These are phyloP conservation scores for Craterocephalus amniculus DNA, from an alignment of 2,797 vertebrate species.

Conservation along the genomic window DNA sequence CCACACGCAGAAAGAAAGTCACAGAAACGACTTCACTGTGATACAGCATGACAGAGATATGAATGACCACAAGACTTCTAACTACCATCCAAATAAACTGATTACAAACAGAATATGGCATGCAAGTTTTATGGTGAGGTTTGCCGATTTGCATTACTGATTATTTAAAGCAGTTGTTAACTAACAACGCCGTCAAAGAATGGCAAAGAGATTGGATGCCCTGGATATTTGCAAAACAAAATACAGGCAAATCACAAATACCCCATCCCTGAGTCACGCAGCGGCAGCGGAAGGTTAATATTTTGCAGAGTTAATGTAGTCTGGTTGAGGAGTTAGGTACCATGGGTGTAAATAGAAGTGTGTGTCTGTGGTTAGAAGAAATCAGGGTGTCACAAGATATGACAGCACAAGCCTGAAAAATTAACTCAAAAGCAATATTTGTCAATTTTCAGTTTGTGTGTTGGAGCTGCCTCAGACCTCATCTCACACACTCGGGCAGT, in stretches of 20 bases:
- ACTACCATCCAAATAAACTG: background rate
- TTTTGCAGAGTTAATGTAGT: constrained; percentile 1
- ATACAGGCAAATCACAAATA: constrained; percentile 46
- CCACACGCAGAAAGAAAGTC: background rate
- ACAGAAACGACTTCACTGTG: no score
- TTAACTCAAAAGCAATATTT: constrained; percentile 10
- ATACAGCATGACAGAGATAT: background rate
- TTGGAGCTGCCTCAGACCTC: constrained; percentile 25
- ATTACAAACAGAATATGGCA: background rate
- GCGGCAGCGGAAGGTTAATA: constrained; percentile 7
- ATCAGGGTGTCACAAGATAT: constrained; percentile 16
- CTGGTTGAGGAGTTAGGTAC: constrained; percentile 3
- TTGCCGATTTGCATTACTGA: constrained; percentile 27
- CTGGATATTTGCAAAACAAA: constrained; percentile 66
- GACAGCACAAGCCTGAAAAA: constrained; percentile 13
- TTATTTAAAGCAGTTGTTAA: constrained; percentile 35
- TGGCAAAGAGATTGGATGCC: constrained; percentile 11
- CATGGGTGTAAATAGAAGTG: background rate
- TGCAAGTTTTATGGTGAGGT: constrained; percentile 3
- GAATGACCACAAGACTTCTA: background rate
- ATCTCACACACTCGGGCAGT: constrained; percentile 41
- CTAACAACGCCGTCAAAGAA: constrained; percentile 36
- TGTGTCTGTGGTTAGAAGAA: constrained; percentile 7
- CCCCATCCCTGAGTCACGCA: constrained; percentile 9
- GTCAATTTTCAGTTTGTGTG: constrained; percentile 24